Conservation (phyloP, 2,888 invertebrate genomes). For the Heliconius sara region DNA sequence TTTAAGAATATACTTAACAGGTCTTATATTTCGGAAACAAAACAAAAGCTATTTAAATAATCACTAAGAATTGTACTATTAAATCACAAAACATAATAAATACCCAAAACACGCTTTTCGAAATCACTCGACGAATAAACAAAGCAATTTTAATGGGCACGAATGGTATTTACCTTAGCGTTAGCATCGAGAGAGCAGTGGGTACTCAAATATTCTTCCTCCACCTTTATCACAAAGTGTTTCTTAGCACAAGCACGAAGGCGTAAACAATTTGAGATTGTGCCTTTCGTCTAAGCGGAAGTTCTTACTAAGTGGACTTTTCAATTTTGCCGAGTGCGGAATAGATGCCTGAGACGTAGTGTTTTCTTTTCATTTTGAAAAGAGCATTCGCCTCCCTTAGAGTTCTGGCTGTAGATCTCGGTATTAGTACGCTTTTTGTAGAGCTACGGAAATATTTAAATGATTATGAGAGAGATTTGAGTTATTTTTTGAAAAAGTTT, state of each 20-base stretch:
- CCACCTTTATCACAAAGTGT: slow-evolving; percentile 38
- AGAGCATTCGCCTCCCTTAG: slow-evolving; percentile 63
- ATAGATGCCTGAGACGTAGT: slow-evolving; percentile 68
- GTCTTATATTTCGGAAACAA: too few species aligned
- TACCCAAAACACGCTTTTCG: not conserved
- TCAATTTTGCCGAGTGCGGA: slow-evolving; percentile 80
- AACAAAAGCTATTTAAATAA: too few species aligned
- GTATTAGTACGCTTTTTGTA: slow-evolving; percentile 30
- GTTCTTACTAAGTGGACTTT: slow-evolving; percentile 73
- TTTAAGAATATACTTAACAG: too few species aligned
- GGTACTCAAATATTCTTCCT: slow-evolving; percentile 34
- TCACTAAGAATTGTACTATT: too few species aligned
- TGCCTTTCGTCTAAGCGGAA: slow-evolving; percentile 69
- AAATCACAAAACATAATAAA: too few species aligned
- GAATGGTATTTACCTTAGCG: slow-evolving; percentile 10
- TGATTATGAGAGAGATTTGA: not conserved
- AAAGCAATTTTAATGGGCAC: slow-evolving; percentile 18
- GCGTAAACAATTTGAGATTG: slow-evolving; percentile 74
- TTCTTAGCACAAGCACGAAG: slow-evolving; percentile 64
- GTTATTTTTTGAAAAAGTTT: not conserved
- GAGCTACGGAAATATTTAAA: slow-evolving; percentile 19
- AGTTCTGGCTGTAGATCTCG: slow-evolving; percentile 34
- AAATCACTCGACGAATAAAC: not conserved
- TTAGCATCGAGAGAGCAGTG: slow-evolving; percentile 15
- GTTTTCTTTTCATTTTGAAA: slow-evolving; percentile 77